Percentiles rank a stretch among this genome's conserved stretches.
Conservation (phyloP, 2,797 vertebrate genomes). For the Sylvilagus floridanus region DNA sequence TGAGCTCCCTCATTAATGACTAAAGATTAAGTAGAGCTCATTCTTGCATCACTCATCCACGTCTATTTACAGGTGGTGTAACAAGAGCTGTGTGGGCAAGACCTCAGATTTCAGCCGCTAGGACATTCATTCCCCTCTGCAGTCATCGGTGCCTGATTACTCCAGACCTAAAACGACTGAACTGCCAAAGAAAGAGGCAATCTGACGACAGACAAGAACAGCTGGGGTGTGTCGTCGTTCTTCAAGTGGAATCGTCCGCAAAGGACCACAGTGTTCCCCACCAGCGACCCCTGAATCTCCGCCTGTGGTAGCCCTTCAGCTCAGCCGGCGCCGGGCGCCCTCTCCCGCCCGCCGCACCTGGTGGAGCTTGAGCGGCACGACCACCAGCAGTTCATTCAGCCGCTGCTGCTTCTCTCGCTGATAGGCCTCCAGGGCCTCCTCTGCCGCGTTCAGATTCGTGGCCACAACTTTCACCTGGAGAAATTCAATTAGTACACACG, state of each 20-base stretch:
- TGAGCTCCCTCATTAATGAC: not conserved
- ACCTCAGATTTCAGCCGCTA: not conserved
- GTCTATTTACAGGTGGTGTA: not conserved
- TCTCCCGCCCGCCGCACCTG: conserved; percentile 89
- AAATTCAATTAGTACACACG: not conserved
- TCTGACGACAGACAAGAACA: not conserved
- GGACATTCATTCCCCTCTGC: not conserved
- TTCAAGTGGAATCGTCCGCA: not conserved
- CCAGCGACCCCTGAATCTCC: not conserved
- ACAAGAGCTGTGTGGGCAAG: not conserved
- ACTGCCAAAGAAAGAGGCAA: not conserved
- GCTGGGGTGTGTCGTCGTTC: not conserved
- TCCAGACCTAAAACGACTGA: not conserved
- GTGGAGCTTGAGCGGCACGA: conserved; percentile 93
- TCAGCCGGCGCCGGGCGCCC: accelerated
- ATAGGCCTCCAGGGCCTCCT: conserved; percentile 91
- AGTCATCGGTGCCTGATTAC: not conserved
- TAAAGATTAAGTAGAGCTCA: not conserved
- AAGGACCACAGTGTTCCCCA: not conserved
- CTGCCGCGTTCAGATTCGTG: conserved; percentile 85
- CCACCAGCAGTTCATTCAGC: conserved; percentile 93
- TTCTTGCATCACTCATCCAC: not conserved
- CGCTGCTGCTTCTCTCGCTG: conserved; percentile 94
- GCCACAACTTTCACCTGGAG: conserved; percentile 90
- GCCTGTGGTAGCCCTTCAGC: not conserved